Base-by-base conservation (phyloP, 1,140 invertebrate species). In the Oscheius sp. region DNA sequence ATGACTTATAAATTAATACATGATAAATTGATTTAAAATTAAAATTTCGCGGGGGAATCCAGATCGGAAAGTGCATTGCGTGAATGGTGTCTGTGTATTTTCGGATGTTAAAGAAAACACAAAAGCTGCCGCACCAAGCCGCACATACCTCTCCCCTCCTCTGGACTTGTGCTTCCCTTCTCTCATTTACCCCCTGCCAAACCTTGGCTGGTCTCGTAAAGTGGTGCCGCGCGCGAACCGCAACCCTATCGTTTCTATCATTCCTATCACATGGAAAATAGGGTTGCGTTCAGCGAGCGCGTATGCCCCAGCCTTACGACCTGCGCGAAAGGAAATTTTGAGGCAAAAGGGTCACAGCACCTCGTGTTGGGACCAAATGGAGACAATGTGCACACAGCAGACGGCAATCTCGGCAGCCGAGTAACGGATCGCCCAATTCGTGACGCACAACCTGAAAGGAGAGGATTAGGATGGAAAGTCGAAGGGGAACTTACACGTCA, bases 401-500 rank as follows among this genome's bases (percentile, higher is more conserved):
- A 42, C 61, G 32, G 61, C 61, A 18, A 63, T 63, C 31, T 34
- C 36, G 7, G 10, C 32, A 10, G 61, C 32, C n/a, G 32, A 36
- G 31, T 63, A 63, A 4, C 61, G 61, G 31, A 63, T 63, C 61
- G 61, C 32, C 61, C 61, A 63, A 26, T 63, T 63, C 26, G 61
- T 36, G 10, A 63, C 36, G 36, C 61, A 63, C 26, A 63, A 26
- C 36, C 61, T 63, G 61, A 35, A 63, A 63, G 23, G 7, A 29
- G 26, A 34, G 29, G 7, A 15, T 59, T 59, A 15, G 10, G 23
- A 15, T 15, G 55, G 23, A 23, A 1, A 36, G 23, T n/a, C 18
- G 15, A 32, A 10, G 32, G 61, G 29, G 31, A 63, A 63, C 66
- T 68, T 29, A 68, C 66, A 68, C 52, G 32, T 68, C 66, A 7